These are phyloP conservation scores for Nesoenas mayeri DNA, from an alignment of 2,113 vertebrate genomes.

Conservation along the genomic window DNA sequence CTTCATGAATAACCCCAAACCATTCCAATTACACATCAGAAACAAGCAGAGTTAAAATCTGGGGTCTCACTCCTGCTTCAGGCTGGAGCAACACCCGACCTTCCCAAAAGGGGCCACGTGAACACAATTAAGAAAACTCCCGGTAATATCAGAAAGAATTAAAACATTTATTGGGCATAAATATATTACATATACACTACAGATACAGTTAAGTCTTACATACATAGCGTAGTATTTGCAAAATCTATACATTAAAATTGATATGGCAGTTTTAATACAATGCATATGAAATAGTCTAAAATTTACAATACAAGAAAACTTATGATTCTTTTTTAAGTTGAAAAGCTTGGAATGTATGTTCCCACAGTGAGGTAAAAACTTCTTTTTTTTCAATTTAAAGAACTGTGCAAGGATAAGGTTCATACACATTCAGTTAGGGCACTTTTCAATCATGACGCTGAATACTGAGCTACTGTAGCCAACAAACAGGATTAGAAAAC, in stretches of 20 bases:
- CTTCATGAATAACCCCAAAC: background rate
- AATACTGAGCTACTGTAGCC: constrained; percentile 75
- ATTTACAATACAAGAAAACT: constrained; percentile 99
- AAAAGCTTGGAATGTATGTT: constrained; percentile 98
- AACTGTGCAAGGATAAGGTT: constrained; percentile 90
- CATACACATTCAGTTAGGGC: constrained; percentile 86
- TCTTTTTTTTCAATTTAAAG: constrained; percentile 85
- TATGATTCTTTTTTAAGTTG: constrained; percentile 83
- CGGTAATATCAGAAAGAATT: constrained; percentile 82
- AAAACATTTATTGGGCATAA: constrained; percentile 99
- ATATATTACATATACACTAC: constrained; percentile 99
- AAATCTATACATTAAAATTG: constrained; percentile 99
- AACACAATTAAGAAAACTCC: constrained; percentile 53
- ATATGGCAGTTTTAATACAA: constrained; percentile 99
- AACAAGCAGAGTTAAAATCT: background rate
- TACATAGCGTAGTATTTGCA: constrained; percentile 99
- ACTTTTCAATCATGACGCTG: constrained; percentile 76
- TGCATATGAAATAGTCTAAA: constrained; percentile 99
- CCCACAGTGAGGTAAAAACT: constrained; percentile 95
- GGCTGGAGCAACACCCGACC: background rate
- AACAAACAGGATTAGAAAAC: constrained; percentile 77
- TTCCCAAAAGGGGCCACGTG: background rate
- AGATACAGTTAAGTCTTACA: constrained; percentile 99
- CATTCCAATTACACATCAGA: background rate
- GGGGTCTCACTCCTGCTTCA: background rate